Percentiles rank a stretch among this genome's conserved stretches.
Conservation (phyloP, 2,113 vertebrate species). For the Rostratula benghalensis region DNA sequence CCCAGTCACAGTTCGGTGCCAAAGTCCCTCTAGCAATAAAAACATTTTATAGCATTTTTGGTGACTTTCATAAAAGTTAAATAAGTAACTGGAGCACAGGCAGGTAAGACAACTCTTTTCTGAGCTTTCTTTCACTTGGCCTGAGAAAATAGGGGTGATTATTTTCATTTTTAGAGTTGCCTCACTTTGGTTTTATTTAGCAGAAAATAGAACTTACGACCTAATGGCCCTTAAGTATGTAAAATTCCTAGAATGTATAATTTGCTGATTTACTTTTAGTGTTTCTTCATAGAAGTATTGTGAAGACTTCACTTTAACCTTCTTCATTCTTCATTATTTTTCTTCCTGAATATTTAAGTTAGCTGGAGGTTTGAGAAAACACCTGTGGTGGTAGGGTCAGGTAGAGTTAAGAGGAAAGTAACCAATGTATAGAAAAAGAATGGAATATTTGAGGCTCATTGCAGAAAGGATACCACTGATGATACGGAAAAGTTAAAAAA, state of each 20-base stretch:
- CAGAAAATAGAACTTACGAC: background rate
- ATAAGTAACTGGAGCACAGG: background rate
- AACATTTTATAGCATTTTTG: background rate
- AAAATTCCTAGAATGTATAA: background rate
- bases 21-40: background rate
- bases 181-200: background rate
- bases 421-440: background rate
- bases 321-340: background rate
- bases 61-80: background rate
- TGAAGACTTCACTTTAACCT: background rate
- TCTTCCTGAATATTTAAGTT: background rate
- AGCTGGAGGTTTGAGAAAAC: background rate
- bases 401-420: background rate
- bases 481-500: background rate
- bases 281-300: background rate
- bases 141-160: background rate
- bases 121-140: background rate
- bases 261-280: background rate
- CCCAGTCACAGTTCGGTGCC: background rate
- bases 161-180: background rate
- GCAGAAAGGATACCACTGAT: background rate
- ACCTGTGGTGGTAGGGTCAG: background rate
- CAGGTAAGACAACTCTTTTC: background rate
- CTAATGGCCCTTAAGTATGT: background rate
- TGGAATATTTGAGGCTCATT: background rate